A percentile compares a stretch with the other conserved stretches of the same genome.
Evolutionary conservation across 2,113 vertebrate species (phyloP).

Genomic region (Dermatemys mawii): DNA sequence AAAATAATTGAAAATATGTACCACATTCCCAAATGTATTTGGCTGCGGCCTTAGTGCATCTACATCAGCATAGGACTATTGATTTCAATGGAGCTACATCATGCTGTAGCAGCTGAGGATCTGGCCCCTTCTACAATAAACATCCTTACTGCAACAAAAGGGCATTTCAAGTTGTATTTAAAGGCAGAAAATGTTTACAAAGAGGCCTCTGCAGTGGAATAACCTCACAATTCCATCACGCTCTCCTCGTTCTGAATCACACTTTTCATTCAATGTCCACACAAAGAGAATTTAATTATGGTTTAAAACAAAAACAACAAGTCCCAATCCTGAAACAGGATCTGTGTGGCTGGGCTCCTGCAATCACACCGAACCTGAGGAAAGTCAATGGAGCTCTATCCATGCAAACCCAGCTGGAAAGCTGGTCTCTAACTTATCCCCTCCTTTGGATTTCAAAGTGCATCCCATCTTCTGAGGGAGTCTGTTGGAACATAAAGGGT

Average conservation of each 20-base stretch:
- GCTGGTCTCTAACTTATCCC: fast-evolving
- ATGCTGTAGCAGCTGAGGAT: background rate
- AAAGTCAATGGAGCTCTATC: fast-evolving
- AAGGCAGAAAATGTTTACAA: background rate
- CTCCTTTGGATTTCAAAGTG: background rate
- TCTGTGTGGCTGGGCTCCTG: background rate
- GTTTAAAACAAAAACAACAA: background rate
- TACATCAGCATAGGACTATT: background rate
- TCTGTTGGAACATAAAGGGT: background rate
- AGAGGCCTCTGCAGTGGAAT: background rate
- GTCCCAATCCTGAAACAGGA: background rate
- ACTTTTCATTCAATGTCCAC: background rate
- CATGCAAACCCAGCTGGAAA: fast-evolving
- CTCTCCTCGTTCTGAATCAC: background rate
- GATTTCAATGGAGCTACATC: background rate
- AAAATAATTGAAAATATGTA: background rate
- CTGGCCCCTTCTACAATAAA: fast-evolving
- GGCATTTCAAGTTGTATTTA: background rate
- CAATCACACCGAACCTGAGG: background rate
- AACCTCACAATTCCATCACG: background rate
- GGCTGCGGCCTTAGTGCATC: background rate
- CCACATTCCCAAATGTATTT: background rate
- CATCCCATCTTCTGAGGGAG: background rate
- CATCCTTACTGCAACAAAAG: background rate
- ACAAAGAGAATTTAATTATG: background rate